Conservation (phyloP, 2,888 invertebrate genomes). For the Xylota sylvarum region DNA sequence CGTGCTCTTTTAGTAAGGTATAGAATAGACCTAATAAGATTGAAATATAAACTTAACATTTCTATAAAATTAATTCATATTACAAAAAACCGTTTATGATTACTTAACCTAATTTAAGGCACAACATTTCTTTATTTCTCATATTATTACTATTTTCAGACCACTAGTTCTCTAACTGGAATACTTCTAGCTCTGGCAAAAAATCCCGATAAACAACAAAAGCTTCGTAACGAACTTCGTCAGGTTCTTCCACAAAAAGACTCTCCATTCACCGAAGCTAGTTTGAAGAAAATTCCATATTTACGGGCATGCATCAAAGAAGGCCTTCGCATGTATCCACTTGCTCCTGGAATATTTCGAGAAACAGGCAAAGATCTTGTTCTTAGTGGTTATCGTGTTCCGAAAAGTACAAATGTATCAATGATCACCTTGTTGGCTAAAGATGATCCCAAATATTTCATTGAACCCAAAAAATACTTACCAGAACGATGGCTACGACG, state of each 20-base stretch:
- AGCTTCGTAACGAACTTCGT: constrained; percentile 87
- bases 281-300: constrained; percentile 86
- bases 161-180: constrained; percentile 79
- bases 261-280: constrained; percentile 84
- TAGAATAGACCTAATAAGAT: too few relatives aligned
- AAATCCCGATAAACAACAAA: constrained; percentile 88
- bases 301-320: constrained; percentile 91
- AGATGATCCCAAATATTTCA: constrained; percentile 87
- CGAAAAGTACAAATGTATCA: constrained; percentile 88
- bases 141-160: constrained; percentile 80
- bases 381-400: constrained; percentile 88
- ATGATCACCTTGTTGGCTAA: constrained; percentile 87
- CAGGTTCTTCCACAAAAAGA: constrained; percentile 84
- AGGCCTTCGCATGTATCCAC: constrained; percentile 87
- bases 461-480: constrained; percentile 83
- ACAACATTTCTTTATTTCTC: too few relatives aligned
- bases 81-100: too few relatives aligned
- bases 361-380: constrained; percentile 86
- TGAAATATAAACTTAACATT: too few relatives aligned
- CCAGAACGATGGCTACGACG: constrained; percentile 36
- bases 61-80: neutral
- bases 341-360: constrained; percentile 87
- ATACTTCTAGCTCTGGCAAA: constrained; percentile 85
- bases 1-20: too few relatives aligned
- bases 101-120: too few relatives aligned